Conservation (phyloP, 2,113 vertebrate species). For the Hystrix brachyura region DNA sequence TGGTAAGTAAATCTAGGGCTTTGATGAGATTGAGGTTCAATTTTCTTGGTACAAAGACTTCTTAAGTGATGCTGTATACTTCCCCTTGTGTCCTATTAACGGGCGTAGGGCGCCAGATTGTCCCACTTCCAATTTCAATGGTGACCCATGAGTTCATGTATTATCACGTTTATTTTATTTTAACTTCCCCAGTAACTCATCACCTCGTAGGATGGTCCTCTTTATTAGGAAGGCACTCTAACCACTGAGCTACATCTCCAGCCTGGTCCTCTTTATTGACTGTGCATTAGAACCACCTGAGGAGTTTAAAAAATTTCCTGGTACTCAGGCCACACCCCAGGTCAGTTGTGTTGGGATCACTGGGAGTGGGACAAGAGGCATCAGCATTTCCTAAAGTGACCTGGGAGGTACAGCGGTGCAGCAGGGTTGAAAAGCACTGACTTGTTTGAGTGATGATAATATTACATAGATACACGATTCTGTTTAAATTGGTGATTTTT, state of each 20-base stretch:
- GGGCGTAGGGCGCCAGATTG: neutral
- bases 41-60: constrained; percentile 10
- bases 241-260: no score
- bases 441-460: constrained; percentile 8
- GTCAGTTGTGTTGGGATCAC: neutral
- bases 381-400: constrained; percentile 41
- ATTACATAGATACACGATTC: neutral
- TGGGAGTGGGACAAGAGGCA: neutral
- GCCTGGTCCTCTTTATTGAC: neutral
- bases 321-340: neutral
- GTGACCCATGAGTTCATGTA: neutral
- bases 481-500: neutral
- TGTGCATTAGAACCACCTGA: neutral
- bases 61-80: neutral
- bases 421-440: neutral
- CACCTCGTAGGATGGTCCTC: neutral
- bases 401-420: neutral
- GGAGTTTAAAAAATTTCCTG: neutral
- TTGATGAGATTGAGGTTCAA: neutral
- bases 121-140: neutral
- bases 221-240: neutral
- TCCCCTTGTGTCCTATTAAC: neutral
- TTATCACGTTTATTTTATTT: neutral
- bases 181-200: neutral
- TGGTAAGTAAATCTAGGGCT: constrained; percentile 1